A percentile compares a stretch with the other conserved stretches of the same genome.
Conservation (phyloP, 2,888 invertebrate species). For the Drosophila ochracea region DNA sequence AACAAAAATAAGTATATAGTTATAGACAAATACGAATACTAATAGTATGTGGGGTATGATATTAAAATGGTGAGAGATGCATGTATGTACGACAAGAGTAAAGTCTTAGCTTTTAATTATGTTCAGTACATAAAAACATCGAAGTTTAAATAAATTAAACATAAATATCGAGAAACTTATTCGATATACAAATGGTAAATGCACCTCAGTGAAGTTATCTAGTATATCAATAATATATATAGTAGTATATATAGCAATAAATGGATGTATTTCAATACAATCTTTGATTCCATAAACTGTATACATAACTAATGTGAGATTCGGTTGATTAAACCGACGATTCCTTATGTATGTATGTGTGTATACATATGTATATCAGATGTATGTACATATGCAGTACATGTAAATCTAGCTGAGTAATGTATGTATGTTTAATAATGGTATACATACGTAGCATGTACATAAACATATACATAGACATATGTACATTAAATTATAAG, state of each 20-base stretch:
- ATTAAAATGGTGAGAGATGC: conserved; percentile 19
- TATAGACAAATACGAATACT: conserved; percentile 47
- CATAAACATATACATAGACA: background rate
- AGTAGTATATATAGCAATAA: background rate
- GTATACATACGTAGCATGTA: background rate
- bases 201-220: conserved; percentile 38
- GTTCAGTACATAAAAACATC: conserved; percentile 22
- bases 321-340: background rate
- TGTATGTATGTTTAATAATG: background rate
- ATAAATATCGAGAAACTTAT: conserved; percentile 12
- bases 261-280: conserved; percentile 9
- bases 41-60: conserved; percentile 32
- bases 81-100: conserved; percentile 43
- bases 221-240: background rate
- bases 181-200: conserved; percentile 37
- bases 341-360: background rate
- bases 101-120: conserved; percentile 17
- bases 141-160: conserved; percentile 8
- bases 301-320: background rate
- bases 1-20: conserved; percentile 25
- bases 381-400: background rate
- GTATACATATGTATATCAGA: background rate
- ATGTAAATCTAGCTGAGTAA: background rate
- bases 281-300: conserved; percentile 6
- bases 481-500: conserved; percentile 1